phyloP scores from a whole-genome alignment of 2,888 invertebrate genomes.

The Agriopis aurantiaria region DNA sequence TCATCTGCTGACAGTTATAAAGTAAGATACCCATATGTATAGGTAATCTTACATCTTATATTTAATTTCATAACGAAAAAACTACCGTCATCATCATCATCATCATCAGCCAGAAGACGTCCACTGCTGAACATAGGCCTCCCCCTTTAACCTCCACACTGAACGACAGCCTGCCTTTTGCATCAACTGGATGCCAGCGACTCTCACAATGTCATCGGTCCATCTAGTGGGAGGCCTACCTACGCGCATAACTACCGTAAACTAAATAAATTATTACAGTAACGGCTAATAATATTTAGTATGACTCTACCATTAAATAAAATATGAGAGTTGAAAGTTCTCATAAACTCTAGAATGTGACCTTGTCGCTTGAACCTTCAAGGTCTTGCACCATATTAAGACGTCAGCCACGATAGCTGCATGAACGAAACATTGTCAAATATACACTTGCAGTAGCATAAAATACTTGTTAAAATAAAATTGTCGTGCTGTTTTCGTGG shows the following conservation, averaged over 20 bases:
- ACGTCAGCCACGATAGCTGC: conserved; percentile 39
- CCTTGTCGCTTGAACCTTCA: conserved; percentile 54
- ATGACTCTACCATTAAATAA: not conserved
- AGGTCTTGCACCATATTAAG: conserved; percentile 43
- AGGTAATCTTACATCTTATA: not conserved
- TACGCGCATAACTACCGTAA: too few species aligned
- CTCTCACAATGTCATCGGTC: too few species aligned
- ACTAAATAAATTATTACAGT: not conserved
- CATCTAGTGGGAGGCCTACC: too few species aligned
- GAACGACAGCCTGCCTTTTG: too few species aligned
- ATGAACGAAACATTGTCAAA: conserved; percentile 32
- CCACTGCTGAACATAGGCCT: too few species aligned
- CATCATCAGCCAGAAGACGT: too few species aligned
- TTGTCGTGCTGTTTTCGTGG: conserved; percentile 6
- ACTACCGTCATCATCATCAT: too few species aligned
- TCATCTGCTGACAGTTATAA: too few species aligned
- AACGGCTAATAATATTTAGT: not conserved
- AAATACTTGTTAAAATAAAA: conserved; percentile 12
- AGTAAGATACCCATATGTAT: too few species aligned
- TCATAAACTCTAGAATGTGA: conserved; percentile 48
- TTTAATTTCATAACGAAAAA: not conserved
- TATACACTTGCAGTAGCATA: conserved; percentile 37
- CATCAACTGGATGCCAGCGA: too few species aligned
- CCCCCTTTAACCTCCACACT: too few species aligned
- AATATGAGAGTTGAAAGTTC: conserved; percentile 44